Evolutionary conservation across 2,797 vertebrate genomes (phyloP).

Genomic region (Phyllotis vaccarum): DNA sequence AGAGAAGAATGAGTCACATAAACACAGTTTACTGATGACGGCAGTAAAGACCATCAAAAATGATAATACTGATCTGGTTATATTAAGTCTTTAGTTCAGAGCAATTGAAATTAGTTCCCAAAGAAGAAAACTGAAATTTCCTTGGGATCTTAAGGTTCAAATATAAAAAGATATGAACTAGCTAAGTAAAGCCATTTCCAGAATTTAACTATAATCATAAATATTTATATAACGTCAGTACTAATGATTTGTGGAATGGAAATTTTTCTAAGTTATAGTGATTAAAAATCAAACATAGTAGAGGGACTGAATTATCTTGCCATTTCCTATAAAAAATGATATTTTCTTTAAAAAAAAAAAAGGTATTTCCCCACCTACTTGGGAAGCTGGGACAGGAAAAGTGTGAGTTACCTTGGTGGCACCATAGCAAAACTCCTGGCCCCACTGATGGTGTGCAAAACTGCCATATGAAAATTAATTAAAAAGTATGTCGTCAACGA

Average conservation of each 20-base stretch:
- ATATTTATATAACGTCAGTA: neutral
- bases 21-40: neutral
- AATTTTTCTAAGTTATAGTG: neutral
- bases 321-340: neutral
- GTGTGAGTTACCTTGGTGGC: neutral
- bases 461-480: neutral
- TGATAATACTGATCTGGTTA: neutral
- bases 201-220: neutral
- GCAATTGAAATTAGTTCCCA: neutral
- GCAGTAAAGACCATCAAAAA: neutral
- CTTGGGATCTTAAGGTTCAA: neutral
- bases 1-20: neutral
- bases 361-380: neutral
- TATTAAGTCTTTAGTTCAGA: neutral
- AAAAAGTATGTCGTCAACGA: neutral
- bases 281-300: neutral
- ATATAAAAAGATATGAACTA: neutral
- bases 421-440: neutral
- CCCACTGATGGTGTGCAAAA: neutral
- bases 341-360: too few species aligned
- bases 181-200: neutral
- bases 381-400: neutral
- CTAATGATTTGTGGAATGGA: neutral
- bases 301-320: neutral
- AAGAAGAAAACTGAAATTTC: neutral